Base-by-base conservation (phyloP, 1,140 invertebrate genomes). In the Drosophila cardini region DNA sequence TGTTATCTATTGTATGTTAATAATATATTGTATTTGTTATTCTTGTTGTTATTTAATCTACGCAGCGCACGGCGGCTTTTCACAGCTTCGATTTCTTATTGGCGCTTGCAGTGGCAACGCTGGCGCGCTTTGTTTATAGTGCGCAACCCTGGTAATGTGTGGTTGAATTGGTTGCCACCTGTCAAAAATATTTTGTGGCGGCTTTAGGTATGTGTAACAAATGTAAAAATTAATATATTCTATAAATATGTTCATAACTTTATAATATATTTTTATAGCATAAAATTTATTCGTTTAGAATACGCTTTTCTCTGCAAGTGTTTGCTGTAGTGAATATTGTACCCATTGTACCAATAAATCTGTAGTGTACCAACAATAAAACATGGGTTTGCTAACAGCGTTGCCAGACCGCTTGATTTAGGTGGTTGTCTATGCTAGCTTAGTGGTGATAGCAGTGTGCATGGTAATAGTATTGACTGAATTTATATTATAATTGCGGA, bases 31-130 rank as follows among this genome's bases (percentile, higher is more conserved):
- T n/a, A 32, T 18, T 16, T 34, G 9, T 38, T 26, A 13, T 9
- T 15, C 11, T 15, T 26, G 2, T 52, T 52, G 13, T 52, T 42
- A 36, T 32, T 26, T 8, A 26, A 36, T 57, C 18, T 42, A 30
- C 10, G 34, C 34, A 53, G n/a, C 10, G 21, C 1, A 30, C 45
- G 1, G 45, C 32, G 15, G 30, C 57, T 1, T 21, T 26, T 48
- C 18, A 10, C 6, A 26, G 2, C 2, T n/a, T 11, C n/a, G 6
- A 15, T 42, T 42, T 42, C 36, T 0, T 52, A 40, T 15, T 40
- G 45, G 36, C 21, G 21, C 5, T 26, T 26, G 21, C 43, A 32
- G 58, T 64, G 48, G 61, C 58, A 62, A 62, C 58, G 45, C 58
- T 62, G 32, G 15, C 32, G 32, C 10, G 61, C 48, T 43, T 11